These are phyloP conservation scores for Agonopterix subpropinquella DNA, from an alignment of 2,888 invertebrate species.

Conservation along the genomic window DNA sequence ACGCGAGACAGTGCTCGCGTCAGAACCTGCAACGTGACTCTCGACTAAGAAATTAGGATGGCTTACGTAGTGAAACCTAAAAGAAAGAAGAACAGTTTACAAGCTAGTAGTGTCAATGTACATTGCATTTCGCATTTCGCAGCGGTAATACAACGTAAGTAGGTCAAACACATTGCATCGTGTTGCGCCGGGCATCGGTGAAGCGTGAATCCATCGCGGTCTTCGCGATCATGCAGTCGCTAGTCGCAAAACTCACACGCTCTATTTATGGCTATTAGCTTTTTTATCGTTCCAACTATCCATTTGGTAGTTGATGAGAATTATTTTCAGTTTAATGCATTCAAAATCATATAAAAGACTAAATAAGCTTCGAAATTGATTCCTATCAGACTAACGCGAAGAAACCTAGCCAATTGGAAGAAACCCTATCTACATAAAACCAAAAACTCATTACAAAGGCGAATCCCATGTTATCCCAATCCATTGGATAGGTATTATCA, in stretches of 20 bases:
- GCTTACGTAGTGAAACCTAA: too few species aligned
- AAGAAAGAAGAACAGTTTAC: too few species aligned
- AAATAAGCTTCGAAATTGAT: too few species aligned
- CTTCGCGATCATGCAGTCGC: slow-evolving; percentile 46
- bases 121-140: slow-evolving; percentile 2
- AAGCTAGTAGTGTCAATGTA: background rate
- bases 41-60: too few species aligned
- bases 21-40: too few species aligned
- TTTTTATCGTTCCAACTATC: slow-evolving; percentile 13
- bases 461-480: slow-evolving; percentile 9
- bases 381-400: too few species aligned
- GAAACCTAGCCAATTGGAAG: background rate
- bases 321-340: too few species aligned
- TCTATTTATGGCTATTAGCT: slow-evolving; percentile 48
- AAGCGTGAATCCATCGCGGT: slow-evolving; percentile 50
- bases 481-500: slow-evolving; percentile 5
- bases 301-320: too few species aligned
- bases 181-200: slow-evolving; percentile 30
- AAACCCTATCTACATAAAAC: slow-evolving; percentile 12
- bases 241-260: slow-evolving; percentile 56
- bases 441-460: slow-evolving; percentile 19
- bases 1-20: too few species aligned
- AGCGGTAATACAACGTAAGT: slow-evolving; percentile 27
- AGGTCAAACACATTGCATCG: slow-evolving; percentile 65
- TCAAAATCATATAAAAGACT: too few species aligned